Evolutionary conservation across 2,113 vertebrate genomes (phyloP), one percentile per base, ranked within the genome.

Genomic region (Chionodraco myersi): DNA sequence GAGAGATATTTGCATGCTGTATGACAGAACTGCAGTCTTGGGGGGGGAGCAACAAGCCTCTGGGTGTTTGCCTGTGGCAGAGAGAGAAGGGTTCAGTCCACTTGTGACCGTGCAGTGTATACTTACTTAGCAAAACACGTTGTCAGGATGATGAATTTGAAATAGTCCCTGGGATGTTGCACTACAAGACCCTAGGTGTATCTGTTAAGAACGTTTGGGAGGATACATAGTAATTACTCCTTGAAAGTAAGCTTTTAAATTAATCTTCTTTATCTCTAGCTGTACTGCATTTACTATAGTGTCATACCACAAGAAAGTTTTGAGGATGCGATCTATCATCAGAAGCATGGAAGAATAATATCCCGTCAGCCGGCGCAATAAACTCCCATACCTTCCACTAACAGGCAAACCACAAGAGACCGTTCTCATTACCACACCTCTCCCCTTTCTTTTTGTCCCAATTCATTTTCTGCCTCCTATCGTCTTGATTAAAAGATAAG

Each of bases 401-500:
- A 84, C 63, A 84, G 75, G 54, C 30, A 71, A 79, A 51, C 83
- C 87, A 79, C 85, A 49, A 75, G 86, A 79, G 83, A 86, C 59
- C 60, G 13, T 44, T 84, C 77, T 85, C 74, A 86, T 91, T 90
- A 79, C 76, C 51, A 4, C 1, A 13, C 57, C 56, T 41, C 36
- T 5, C 21, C 30, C 8, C 1, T 10, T 47, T 30, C 1, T 41
- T 76, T 80, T 75, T 30, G 47, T 60, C 82, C 72, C 76, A 83
- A 84, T 83, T 87, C 60, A 84, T 89, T 89, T 86, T 82, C 67
- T 77, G 60, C 78, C 68, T 75, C 54, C 90, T 85, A 88, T 86
- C 82, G 57, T 73, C 82, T 86, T 91, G 88, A 92, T 93, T 90
- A 92, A 91, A 89, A 90, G 82, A 92, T 88, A 87, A 84, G 79